Percentiles rank a stretch among this genome's conserved stretches.
phyloP scores from a whole-genome alignment of 2,888 invertebrate species.

The Conistra vaccinii region DNA sequence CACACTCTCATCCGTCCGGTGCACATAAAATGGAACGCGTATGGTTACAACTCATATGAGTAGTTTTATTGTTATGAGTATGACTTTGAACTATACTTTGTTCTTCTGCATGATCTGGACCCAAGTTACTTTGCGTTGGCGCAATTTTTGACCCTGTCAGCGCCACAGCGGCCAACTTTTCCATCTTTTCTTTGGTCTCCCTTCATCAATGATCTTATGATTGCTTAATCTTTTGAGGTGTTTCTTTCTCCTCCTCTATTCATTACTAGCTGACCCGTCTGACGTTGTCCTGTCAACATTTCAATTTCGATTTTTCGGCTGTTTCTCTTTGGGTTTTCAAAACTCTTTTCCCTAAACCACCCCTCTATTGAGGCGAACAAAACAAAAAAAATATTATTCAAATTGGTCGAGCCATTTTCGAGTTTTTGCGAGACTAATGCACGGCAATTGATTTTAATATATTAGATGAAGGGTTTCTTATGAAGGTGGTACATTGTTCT shows the following conservation, averaged over 20 bases:
- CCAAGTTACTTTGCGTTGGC: too few species aligned
- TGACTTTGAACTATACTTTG: background rate
- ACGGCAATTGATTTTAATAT: too few species aligned
- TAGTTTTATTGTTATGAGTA: constrained; percentile 15
- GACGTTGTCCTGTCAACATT: too few species aligned
- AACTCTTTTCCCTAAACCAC: too few species aligned
- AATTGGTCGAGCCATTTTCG: too few species aligned
- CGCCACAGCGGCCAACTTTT: background rate
- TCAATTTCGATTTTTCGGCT: too few species aligned
- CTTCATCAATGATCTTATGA: background rate
- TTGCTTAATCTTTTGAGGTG: background rate
- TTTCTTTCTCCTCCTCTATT: background rate
- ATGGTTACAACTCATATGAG: constrained; percentile 13
- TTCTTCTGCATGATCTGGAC: background rate
- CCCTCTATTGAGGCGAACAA: too few species aligned
- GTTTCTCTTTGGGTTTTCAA: too few species aligned
- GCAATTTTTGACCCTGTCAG: background rate
- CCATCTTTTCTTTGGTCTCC: background rate
- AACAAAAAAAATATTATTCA: too few species aligned
- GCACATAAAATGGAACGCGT: constrained; percentile 17
- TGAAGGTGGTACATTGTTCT: background rate
- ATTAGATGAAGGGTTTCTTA: background rate
- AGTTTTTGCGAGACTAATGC: too few species aligned
- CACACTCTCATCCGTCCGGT: constrained; percentile 50
- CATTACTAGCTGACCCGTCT: background rate